Conservation (phyloP, 2,797 vertebrate genomes). For the Synanceia verrucosa region DNA sequence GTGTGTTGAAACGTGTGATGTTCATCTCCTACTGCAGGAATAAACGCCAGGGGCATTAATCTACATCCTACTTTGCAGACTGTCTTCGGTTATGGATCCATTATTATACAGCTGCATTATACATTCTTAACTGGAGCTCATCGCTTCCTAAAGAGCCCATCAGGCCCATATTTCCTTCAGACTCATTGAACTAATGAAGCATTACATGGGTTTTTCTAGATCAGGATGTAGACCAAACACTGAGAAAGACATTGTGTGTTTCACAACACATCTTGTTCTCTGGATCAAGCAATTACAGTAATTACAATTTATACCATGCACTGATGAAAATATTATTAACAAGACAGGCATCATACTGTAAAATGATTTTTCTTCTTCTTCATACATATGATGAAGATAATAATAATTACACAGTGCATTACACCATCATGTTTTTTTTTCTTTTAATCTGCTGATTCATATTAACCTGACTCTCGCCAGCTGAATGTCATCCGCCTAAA, state of each 20-base stretch:
- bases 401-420: background rate
- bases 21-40: slow-evolving; percentile 20
- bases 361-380: background rate
- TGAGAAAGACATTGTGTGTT: background rate
- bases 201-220: slow-evolving; percentile 7
- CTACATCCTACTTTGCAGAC: slow-evolving; percentile 15
- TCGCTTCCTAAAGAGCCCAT: slow-evolving; percentile 30
- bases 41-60: slow-evolving; percentile 45
- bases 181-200: slow-evolving; percentile 45
- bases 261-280: slow-evolving; percentile 12
- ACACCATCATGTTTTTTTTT: background rate
- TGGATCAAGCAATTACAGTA: slow-evolving; percentile 18
- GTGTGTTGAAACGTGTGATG: slow-evolving; percentile 4
- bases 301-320: slow-evolving; percentile 15
- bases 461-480: too few species aligned
- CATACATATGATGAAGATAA: background rate
- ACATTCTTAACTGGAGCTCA: slow-evolving; percentile 26
- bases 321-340: slow-evolving; percentile 12
- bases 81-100: slow-evolving; percentile 32
- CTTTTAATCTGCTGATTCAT: background rate
- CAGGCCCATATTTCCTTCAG: slow-evolving; percentile 29
- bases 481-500: too few species aligned
- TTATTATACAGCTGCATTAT: slow-evolving; percentile 21
- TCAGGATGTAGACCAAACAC: slow-evolving; percentile 11
- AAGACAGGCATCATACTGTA: background rate